phyloP scores from a whole-genome alignment of 64 coral and sea anemone species.

The Montipora foliosa region DNA sequence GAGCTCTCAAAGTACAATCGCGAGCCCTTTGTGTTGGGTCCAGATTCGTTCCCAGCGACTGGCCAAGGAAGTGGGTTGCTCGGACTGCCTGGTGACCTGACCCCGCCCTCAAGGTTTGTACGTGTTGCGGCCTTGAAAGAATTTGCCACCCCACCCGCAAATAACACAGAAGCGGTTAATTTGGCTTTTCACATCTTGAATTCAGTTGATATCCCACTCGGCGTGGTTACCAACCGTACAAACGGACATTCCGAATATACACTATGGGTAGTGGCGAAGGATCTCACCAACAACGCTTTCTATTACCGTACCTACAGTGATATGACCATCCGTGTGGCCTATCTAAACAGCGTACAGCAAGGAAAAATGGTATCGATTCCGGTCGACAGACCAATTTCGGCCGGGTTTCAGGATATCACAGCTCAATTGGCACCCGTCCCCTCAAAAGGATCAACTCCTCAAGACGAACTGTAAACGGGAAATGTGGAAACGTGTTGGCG shows the following conservation, averaged over 20 bases:
- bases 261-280: slow-evolving; percentile 27
- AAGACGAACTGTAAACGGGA: neutral
- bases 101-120: neutral
- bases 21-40: neutral
- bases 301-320: slow-evolving; percentile 32
- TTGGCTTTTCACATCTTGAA: slow-evolving; percentile 59
- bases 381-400: slow-evolving; percentile 1
- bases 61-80: slow-evolving; percentile 20
- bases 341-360: slow-evolving; percentile 33
- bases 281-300: slow-evolving; percentile 49
- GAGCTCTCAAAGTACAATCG: neutral
- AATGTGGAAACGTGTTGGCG: neutral
- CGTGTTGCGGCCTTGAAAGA: neutral
- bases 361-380: slow-evolving; percentile 2
- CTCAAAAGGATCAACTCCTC: neutral
- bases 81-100: neutral
- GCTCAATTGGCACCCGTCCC: neutral
- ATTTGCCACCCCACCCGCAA: neutral
- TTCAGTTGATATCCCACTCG: slow-evolving; percentile 41
- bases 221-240: slow-evolving; percentile 5
- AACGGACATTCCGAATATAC: slow-evolving; percentile 32
- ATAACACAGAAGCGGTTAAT: neutral
- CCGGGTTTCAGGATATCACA: slow-evolving; percentile 30
- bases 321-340: slow-evolving; percentile 37
- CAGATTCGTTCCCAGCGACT: neutral